Evolutionary conservation across 2,888 invertebrate genomes (phyloP).

Genomic region (Adineta ricciae): DNA sequence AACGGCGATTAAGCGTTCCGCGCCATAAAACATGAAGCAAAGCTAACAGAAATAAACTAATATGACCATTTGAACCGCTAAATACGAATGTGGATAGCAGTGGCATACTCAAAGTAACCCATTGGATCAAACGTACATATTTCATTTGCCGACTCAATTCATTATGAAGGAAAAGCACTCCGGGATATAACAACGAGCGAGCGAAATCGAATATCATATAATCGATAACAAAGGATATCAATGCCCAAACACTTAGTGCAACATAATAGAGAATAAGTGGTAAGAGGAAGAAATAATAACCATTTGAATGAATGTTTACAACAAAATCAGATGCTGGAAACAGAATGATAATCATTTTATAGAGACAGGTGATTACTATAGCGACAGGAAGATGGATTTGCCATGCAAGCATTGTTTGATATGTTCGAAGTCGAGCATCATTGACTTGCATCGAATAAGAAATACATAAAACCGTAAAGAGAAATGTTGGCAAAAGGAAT

Average conservation of each 20-base stretch:
- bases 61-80: constrained; percentile 2
- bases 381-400: not conserved
- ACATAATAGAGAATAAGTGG: not conserved
- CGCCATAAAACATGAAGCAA: not conserved
- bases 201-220: not conserved
- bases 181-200: not conserved
- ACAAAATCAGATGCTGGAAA: not conserved
- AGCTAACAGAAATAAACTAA: not conserved
- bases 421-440: not conserved
- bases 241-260: not conserved
- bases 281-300: not conserved
- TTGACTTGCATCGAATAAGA: not conserved
- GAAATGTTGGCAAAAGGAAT: not conserved
- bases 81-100: not conserved
- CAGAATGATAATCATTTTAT: not conserved
- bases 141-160: not conserved
- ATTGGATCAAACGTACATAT: not conserved
- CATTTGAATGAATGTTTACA: not conserved
- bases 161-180: not conserved
- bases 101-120: not conserved
- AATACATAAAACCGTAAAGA: constrained; percentile 8
- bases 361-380: not conserved
- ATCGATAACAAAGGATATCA: not conserved
- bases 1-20: not conserved
- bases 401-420: constrained; percentile 7